Percentiles rank a stretch among this genome's conserved stretches.
phyloP scores from a whole-genome alignment of 2,113 vertebrate species.

The Phaetusa simplex region DNA sequence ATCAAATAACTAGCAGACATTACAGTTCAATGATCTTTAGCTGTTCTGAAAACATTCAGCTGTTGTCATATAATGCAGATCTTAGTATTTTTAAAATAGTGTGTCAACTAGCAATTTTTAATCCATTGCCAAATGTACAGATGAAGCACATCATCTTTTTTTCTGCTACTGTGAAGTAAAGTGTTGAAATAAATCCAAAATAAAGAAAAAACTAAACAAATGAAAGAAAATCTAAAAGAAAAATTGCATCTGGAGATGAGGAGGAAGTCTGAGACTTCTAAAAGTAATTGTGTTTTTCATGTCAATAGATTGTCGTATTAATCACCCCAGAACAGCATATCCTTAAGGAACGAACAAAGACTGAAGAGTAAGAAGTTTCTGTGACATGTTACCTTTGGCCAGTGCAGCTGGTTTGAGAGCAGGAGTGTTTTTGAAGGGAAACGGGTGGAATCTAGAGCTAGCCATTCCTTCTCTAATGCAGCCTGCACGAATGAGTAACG shows the following conservation, averaged over 20 bases:
- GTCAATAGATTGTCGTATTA: slow-evolving; percentile 86
- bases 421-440: slow-evolving; percentile 71
- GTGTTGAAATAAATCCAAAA: slow-evolving; percentile 86
- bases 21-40: slow-evolving; percentile 67
- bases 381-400: slow-evolving; percentile 87
- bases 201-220: slow-evolving; percentile 82
- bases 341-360: slow-evolving; percentile 72
- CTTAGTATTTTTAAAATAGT: slow-evolving; percentile 72
- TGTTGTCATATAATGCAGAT: slow-evolving; percentile 67
- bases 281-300: slow-evolving; percentile 87
- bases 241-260: slow-evolving; percentile 88
- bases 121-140: slow-evolving; percentile 79
- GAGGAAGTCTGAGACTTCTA: slow-evolving; percentile 82
- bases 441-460: slow-evolving; percentile 64
- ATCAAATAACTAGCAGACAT: slow-evolving; percentile 74
- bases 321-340: slow-evolving; percentile 76
- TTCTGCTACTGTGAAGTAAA: slow-evolving; percentile 86
- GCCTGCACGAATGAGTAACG: slow-evolving; percentile 73
- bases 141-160: slow-evolving; percentile 75
- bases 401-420: slow-evolving; percentile 68
- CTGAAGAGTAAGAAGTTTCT: slow-evolving; percentile 66
- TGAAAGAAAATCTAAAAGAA: slow-evolving; percentile 82
- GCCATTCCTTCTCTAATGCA: slow-evolving; percentile 81
- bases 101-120: slow-evolving; percentile 74
- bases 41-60: slow-evolving; percentile 76